These are phyloP conservation scores for Drosophila dives DNA, from an alignment of 2,888 invertebrate species.

Conservation along the genomic window DNA sequence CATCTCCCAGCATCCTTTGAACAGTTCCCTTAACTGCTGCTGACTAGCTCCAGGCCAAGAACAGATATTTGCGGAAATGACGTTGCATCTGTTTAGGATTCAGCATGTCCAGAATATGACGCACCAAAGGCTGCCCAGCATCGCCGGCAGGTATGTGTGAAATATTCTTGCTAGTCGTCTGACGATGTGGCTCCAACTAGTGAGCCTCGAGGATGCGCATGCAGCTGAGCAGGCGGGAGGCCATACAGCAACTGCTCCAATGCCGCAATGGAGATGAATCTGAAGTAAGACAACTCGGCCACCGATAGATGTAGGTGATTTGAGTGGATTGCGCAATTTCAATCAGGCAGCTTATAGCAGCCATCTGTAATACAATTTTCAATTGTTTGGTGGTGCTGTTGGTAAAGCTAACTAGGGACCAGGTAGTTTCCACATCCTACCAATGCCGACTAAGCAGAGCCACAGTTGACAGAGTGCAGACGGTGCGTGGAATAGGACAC, in stretches of 20 bases:
- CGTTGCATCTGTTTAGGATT: conserved; percentile 69
- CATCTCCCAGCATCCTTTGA: conserved; percentile 69
- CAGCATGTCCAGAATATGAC: conserved; percentile 56
- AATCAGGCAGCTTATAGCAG: conserved; percentile 44
- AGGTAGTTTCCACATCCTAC: conserved; percentile 22
- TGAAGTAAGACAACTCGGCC: conserved; percentile 44
- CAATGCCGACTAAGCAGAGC: neutral
- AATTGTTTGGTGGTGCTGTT: neutral
- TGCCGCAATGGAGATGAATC: neutral
- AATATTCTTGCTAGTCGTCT: conserved; percentile 65
- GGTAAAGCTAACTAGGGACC: conserved; percentile 8
- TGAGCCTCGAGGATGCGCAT: conserved; percentile 56
- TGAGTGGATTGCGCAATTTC: conserved; percentile 41
- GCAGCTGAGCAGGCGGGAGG: conserved; percentile 28
- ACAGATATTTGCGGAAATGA: conserved; percentile 74
- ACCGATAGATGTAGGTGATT: conserved; percentile 61
- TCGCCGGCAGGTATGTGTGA: conserved; percentile 57
- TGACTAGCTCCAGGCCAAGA: conserved; percentile 68
- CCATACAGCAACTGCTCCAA: conserved; percentile 48
- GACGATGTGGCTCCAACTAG: conserved; percentile 59
- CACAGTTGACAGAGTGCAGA: neutral
- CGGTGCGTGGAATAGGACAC: neutral
- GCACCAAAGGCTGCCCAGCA: conserved; percentile 39
- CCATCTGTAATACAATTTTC: conserved; percentile 5
- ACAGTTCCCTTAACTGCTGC: conserved; percentile 52